These are phyloP conservation scores for Lipophrys pholis DNA, from an alignment of 2,113 vertebrate genomes.

Conservation along the genomic window DNA sequence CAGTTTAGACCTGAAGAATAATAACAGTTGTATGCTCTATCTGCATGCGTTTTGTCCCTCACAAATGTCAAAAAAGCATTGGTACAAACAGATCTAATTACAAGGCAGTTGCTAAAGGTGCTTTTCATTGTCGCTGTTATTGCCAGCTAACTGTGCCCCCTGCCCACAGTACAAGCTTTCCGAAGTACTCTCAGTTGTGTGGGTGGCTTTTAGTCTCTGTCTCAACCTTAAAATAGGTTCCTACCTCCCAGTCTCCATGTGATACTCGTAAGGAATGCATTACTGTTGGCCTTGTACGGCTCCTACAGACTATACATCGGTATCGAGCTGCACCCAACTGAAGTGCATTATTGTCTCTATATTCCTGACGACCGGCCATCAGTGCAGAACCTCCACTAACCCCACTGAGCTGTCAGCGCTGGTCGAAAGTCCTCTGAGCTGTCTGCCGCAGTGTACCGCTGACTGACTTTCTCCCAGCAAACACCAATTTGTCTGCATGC, in stretches of 20 bases:
- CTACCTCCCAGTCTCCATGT: conserved; percentile 16
- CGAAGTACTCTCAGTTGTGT: not conserved
- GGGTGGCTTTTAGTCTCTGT: conserved; percentile 13
- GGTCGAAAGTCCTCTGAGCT: not conserved
- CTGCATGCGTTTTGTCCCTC: not conserved
- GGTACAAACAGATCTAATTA: conserved; percentile 5
- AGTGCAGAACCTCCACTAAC: not conserved
- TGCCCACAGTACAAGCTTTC: not conserved
- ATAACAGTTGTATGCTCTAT: not conserved
- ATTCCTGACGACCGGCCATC: not conserved
- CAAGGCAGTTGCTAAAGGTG: not conserved
- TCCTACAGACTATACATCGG: not conserved
- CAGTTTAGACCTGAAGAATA: not conserved
- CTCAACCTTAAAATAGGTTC: conserved; percentile 22
- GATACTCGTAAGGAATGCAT: not conserved
- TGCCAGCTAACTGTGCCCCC: conserved; percentile 9
- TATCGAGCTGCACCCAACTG: not conserved
- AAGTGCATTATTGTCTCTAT: not conserved
- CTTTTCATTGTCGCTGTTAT: conserved; percentile 2
- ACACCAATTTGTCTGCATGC: not conserved
- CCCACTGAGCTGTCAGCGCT: not conserved
- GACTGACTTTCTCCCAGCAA: conserved; percentile 1
- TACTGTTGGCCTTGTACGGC: not conserved
- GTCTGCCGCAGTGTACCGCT: conserved; percentile 1
- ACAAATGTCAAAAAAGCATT: not conserved